Evolutionary conservation across 2,888 invertebrate genomes (phyloP).

Genomic region (Ceratothoa steindachneri): DNA sequence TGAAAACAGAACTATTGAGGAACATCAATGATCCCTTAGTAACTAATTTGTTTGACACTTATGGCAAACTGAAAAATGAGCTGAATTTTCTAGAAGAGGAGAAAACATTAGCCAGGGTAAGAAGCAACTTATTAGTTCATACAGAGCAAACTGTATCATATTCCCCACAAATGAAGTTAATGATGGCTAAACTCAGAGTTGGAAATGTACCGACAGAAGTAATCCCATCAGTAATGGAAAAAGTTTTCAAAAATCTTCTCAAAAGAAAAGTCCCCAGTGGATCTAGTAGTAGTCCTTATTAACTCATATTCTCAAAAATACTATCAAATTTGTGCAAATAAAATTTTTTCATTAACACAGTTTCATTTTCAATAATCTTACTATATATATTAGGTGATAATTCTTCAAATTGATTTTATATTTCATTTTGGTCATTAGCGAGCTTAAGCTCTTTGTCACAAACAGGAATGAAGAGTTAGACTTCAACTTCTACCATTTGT

Average conservation of each 20-base stretch:
- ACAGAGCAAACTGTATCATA: background rate
- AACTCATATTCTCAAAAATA: too few relatives aligned
- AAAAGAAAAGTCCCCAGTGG: slow-evolving; percentile 1
- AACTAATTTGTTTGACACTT: background rate
- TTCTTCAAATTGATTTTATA: too few relatives aligned
- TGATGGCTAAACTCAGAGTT: background rate
- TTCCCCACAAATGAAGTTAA: background rate
- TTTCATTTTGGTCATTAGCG: too few relatives aligned
- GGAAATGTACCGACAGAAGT: background rate
- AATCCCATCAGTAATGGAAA: background rate
- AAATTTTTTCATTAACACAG: too few relatives aligned
- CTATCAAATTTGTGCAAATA: too few relatives aligned
- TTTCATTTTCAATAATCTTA: too few relatives aligned
- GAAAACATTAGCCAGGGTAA: background rate
- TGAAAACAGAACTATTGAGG: background rate
- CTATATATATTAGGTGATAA: too few relatives aligned
- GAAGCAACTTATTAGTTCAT: background rate
- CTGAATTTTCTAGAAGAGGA: background rate
- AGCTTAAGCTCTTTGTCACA: too few relatives aligned
- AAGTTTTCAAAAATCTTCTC: background rate
- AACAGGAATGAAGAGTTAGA: too few relatives aligned
- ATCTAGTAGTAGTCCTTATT: too few relatives aligned
- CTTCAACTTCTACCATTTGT: too few relatives aligned
- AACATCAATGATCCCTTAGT: background rate
- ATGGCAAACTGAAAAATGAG: background rate